A percentile compares a stretch with the other conserved stretches of the same genome.
These are phyloP conservation scores for Zaprionus tsacasi DNA, from an alignment of 1,140 invertebrate species.

Conservation along the genomic window DNA sequence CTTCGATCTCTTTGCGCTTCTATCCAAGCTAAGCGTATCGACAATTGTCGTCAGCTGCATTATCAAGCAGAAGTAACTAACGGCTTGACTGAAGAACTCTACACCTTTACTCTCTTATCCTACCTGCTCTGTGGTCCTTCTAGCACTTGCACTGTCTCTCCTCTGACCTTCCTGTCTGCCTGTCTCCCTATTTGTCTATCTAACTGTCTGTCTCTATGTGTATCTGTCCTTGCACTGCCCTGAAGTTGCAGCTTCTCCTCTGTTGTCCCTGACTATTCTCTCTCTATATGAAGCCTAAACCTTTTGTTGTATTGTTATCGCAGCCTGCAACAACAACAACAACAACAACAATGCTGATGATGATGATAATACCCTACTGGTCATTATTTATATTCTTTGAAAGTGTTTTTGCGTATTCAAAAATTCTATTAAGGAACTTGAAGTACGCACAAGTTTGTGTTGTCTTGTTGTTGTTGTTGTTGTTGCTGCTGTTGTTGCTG, in stretches of 20 bases:
- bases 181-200: background rate
- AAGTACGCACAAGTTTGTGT: constrained; percentile 71
- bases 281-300: background rate
- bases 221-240: background rate
- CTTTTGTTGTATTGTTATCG: constrained; percentile 63
- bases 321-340: constrained; percentile 22
- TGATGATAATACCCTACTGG: constrained; percentile 76
- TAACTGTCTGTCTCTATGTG: background rate
- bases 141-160: background rate
- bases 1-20: constrained; percentile 33
- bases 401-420: constrained; percentile 83
- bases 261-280: background rate
- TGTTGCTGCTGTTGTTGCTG: constrained; percentile 44
- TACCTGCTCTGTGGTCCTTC: background rate
- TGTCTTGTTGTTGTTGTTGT: constrained; percentile 13
- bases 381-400: constrained; percentile 83
- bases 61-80: constrained; percentile 64
- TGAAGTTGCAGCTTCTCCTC: constrained; percentile 4
- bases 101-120: too few relatives aligned
- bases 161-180: too few relatives aligned
- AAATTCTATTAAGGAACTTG: constrained; percentile 83
- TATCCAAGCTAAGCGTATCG: constrained; percentile 52
- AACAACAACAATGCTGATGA: constrained; percentile 31
- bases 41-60: constrained; percentile 73
- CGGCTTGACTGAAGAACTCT: background rate